Percentiles rank a stretch among this genome's conserved stretches.
phyloP scores from a whole-genome alignment of 2,113 vertebrate species.

The Heterotilapia buettikoferi region DNA sequence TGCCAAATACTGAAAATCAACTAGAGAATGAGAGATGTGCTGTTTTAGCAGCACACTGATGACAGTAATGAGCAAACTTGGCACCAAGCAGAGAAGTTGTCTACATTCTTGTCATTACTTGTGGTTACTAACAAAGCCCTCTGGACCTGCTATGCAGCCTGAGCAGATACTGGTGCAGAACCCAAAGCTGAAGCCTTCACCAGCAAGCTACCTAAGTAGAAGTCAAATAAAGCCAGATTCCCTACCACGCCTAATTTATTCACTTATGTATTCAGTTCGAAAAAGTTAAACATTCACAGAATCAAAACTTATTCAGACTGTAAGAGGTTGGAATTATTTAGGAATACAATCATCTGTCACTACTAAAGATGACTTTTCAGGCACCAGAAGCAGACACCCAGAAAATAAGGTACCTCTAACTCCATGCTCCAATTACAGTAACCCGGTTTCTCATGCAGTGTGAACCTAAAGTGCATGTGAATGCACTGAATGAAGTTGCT shows the following conservation, averaged over 20 bases:
- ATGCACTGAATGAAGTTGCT: neutral
- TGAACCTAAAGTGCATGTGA: neutral
- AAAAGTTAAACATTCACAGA: neutral
- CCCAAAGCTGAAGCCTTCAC: neutral
- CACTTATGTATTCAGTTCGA: neutral
- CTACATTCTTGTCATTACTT: conserved; percentile 49
- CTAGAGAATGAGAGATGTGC: neutral
- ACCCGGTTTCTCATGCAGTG: neutral
- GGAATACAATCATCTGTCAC: neutral
- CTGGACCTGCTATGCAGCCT: neutral
- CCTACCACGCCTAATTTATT: neutral
- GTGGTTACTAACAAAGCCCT: conserved; percentile 22
- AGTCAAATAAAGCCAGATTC: neutral
- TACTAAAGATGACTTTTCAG: neutral
- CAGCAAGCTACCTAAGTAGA: neutral
- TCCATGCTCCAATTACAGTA: neutral
- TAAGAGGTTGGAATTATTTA: neutral
- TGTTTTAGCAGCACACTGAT: conserved; percentile 5
- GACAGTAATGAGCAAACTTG: neutral
- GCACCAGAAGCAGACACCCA: neutral
- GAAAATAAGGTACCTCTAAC: neutral
- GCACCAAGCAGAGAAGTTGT: conserved; percentile 32
- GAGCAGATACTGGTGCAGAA: neutral
- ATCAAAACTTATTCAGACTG: neutral
- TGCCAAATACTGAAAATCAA: neutral